A percentile compares a stretch with the other conserved stretches of the same genome.
Conservation (phyloP, 2,113 vertebrate genomes). For the Podiceps cristatus region DNA sequence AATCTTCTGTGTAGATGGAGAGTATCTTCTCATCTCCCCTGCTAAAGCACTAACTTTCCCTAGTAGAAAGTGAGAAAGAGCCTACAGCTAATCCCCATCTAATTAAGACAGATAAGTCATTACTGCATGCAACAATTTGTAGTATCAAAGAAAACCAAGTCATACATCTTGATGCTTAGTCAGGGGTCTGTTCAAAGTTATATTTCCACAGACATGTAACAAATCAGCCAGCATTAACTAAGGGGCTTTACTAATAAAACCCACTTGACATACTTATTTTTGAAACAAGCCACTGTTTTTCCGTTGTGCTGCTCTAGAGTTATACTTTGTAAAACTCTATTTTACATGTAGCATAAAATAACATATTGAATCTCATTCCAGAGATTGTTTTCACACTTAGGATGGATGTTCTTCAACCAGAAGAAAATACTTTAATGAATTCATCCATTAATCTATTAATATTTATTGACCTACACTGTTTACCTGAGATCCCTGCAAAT, state of each 20-base stretch:
- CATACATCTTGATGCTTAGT: neutral
- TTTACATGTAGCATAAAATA: neutral
- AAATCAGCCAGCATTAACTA: neutral
- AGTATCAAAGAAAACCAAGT: neutral
- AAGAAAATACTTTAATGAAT: neutral
- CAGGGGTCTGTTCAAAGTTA: neutral
- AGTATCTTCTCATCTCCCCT: neutral
- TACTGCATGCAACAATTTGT: neutral
- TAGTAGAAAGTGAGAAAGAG: neutral
- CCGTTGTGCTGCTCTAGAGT: neutral
- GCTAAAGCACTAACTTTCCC: neutral
- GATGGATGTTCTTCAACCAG: neutral
- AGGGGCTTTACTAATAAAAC: neutral
- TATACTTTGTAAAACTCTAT: neutral
- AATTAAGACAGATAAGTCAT: neutral
- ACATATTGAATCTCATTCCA: neutral
- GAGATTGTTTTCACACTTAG: neutral
- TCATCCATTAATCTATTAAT: neutral
- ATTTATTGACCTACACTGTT: neutral
- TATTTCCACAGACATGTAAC: neutral
- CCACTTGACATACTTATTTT: neutral
- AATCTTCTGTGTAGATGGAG: neutral
- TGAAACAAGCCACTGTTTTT: neutral
- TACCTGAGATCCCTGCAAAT: neutral
- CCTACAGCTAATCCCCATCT: neutral